A percentile compares a stretch with the other conserved stretches of the same genome.
phyloP scores from a whole-genome alignment of 2,113 vertebrate species.

The Suricata suricatta region DNA sequence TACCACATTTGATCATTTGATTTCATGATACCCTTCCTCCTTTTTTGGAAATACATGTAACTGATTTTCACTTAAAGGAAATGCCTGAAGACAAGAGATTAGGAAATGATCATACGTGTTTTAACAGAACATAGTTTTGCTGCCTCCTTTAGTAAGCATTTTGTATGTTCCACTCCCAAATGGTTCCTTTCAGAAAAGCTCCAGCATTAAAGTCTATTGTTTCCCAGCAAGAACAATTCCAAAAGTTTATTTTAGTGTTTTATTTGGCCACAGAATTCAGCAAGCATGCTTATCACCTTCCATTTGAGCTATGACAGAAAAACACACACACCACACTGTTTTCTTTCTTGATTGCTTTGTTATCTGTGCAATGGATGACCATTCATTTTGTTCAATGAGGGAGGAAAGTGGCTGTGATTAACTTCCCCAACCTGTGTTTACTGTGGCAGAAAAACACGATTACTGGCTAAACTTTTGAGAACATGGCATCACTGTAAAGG shows the following conservation, averaged over 20 bases:
- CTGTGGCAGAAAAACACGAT: conserved; percentile 35
- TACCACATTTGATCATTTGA: background rate
- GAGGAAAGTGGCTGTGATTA: conserved; percentile 27
- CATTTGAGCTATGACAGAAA: background rate
- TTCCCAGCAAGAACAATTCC: background rate
- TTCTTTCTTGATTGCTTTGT: conserved; percentile 42
- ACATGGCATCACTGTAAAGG: background rate
- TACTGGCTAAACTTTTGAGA: background rate
- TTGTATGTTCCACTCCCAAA: background rate
- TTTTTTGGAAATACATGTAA: background rate
- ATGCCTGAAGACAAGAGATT: background rate
- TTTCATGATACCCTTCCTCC: background rate
- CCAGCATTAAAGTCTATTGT: background rate
- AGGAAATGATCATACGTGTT: background rate
- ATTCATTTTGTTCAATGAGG: conserved; percentile 38
- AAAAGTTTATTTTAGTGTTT: background rate
- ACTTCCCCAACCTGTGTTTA: conserved; percentile 14
- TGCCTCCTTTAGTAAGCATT: background rate
- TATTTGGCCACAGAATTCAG: background rate
- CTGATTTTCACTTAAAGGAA: background rate
- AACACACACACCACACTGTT: background rate
- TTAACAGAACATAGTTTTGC: background rate
- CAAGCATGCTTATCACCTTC: background rate
- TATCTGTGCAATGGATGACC: conserved; percentile 28
- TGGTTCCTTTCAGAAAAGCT: background rate